Percentiles rank a stretch among this genome's conserved stretches.
phyloP scores from a whole-genome alignment of 92 coral and sea anemone genomes.

The Umimayanthus chanpuru region DNA sequence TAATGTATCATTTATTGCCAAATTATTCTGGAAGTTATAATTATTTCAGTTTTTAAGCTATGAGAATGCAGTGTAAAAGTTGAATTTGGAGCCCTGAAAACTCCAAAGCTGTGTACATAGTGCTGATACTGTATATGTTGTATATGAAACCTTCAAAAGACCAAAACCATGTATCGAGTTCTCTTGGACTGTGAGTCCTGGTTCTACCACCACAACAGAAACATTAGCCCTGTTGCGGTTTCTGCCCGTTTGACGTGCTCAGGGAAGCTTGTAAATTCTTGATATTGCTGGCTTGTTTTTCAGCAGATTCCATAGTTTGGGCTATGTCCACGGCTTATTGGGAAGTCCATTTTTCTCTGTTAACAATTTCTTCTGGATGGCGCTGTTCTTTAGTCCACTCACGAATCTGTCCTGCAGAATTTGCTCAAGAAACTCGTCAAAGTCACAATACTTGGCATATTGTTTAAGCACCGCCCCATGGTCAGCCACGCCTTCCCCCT shows the following conservation, averaged over 20 bases:
- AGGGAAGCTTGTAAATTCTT: neutral
- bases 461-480: neutral
- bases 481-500: neutral
- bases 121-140: neutral
- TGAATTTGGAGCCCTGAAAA: too few species aligned
- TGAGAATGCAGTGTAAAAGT: too few species aligned
- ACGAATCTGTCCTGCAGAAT: neutral
- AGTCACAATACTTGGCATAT: neutral
- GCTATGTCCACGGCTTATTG: conserved; percentile 30
- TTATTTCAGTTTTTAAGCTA: too few species aligned
- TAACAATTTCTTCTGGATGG: neutral
- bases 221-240: conserved; percentile 31
- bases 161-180: too few species aligned
- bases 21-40: too few species aligned
- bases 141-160: neutral
- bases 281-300: conserved; percentile 23
- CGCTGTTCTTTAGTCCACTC: neutral
- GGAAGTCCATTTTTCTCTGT: conserved; percentile 6
- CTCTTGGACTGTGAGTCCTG: too few species aligned
- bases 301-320: conserved; percentile 41
- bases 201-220: too few species aligned
- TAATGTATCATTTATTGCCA: too few species aligned
- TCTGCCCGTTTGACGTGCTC: neutral
- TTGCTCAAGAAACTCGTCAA: neutral
- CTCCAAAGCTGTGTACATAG: neutral